Evolutionary conservation across 1,140 invertebrate genomes (phyloP), one percentile per base, ranked within the genome.

Genomic region (Rhizoglyphus robini): DNA sequence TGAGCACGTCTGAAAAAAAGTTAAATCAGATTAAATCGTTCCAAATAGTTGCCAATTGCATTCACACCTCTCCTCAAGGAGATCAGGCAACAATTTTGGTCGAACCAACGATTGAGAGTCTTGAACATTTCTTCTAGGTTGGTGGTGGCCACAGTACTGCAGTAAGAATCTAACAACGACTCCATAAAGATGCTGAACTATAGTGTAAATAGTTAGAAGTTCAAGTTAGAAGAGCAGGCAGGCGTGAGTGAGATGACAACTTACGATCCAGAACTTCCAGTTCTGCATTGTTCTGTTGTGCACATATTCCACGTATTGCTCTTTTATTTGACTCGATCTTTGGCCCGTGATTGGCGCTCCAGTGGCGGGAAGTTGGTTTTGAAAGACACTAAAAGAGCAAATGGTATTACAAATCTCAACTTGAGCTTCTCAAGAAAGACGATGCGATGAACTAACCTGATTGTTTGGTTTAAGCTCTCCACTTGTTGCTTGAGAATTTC

Each of bases 231-330:
- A 68, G 3, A 68, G 68, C 54, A 60, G 5, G n/a, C 5, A 41
- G 18, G 30, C 2, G 13, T 54, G 34, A 29, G 27, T 64, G 47
- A 23, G n/a, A 65, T 49, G 63, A 71, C 75, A 74, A 75, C 75
- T 77, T 90, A 95, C 91, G 81, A 97, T 91, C 90, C 90, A 96
- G 79, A 95, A 97, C 79, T 95, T 96, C 92, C 93, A 96, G 78
- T 96, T 93, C 73, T 87, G 83, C 72, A 85, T 79, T 20, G 92
- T 96, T 61, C 90, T 79, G 63, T 81, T 82, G 69, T 84, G 81
- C 15, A 97, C 88, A 78, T 96, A 95, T 41, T 89, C 84, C 67
- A 92, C 86, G 78, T 93, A 96, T 84, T 94, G 89, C 78, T 95
- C 90, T 70, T 87, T 88, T 81, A 96, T 89, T 75, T 90, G 88